A percentile compares a stretch with the other conserved stretches of the same genome.
phyloP scores from a whole-genome alignment of 2,888 invertebrate species.

The Mimachlamys varia region DNA sequence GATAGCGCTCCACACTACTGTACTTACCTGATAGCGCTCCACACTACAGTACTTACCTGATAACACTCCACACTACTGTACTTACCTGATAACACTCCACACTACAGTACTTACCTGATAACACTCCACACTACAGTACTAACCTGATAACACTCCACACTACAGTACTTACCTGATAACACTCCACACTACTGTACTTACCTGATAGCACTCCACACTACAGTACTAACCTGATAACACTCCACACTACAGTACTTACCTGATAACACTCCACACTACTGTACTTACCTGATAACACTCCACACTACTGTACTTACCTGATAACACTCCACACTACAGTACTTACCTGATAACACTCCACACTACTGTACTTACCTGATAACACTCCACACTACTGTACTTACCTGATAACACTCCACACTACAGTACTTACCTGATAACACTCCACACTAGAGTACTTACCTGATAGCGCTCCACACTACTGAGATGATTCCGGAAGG shows the following conservation, averaged over 20 bases:
- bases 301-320: constrained; percentile 57
- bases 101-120: constrained; percentile 57
- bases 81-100: constrained; percentile 58
- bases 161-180: constrained; percentile 56
- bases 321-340: constrained; percentile 56
- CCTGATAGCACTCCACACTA: constrained; percentile 58
- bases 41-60: constrained; percentile 57
- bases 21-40: constrained; percentile 57
- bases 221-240: constrained; percentile 56
- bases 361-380: constrained; percentile 58
- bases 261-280: constrained; percentile 58
- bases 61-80: constrained; percentile 57
- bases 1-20: constrained; percentile 57
- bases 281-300: constrained; percentile 57
- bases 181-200: constrained; percentile 56
- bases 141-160: constrained; percentile 59
- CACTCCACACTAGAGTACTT: constrained; percentile 53
- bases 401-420: constrained; percentile 58
- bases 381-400: constrained; percentile 56
- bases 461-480: constrained; percentile 60
- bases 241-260: constrained; percentile 58
- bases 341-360: constrained; percentile 57
- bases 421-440: constrained; percentile 57
- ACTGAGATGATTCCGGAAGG: constrained; percentile 47
- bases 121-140: constrained; percentile 54